Evolutionary conservation across 2,113 vertebrate species (phyloP).

Genomic region (Acanthisitta chloris): DNA sequence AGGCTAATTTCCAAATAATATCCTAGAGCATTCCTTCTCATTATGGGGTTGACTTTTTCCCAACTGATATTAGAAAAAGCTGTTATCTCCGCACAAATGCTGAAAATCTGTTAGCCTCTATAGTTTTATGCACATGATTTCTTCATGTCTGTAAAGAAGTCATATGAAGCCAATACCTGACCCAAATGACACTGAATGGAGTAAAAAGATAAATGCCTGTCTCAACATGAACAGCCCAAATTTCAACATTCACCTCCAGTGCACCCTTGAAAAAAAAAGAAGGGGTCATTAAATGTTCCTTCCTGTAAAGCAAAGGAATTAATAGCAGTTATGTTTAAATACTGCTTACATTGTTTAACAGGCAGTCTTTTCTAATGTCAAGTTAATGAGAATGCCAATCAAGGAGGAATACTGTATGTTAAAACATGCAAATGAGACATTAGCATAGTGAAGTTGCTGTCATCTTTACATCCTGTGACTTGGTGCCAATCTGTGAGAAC

Average conservation of each 20-base stretch:
- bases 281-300: background rate
- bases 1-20: background rate
- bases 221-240: background rate
- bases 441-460: background rate
- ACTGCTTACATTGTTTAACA: conserved; percentile 40
- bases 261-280: background rate
- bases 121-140: background rate
- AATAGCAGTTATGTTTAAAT: conserved; percentile 38
- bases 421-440: conserved; percentile 31
- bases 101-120: background rate
- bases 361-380: conserved; percentile 50
- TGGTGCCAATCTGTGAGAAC: background rate
- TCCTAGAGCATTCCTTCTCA: background rate
- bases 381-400: conserved; percentile 54
- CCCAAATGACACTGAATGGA: background rate
- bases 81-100: background rate
- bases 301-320: conserved; percentile 21
- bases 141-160: background rate
- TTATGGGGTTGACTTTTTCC: background rate
- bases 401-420: background rate
- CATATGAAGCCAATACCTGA: background rate
- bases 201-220: background rate
- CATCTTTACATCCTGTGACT: background rate
- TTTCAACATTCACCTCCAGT: background rate
- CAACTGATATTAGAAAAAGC: background rate